Percentiles rank a stretch among this genome's conserved stretches.
phyloP scores from a whole-genome alignment of 1,140 invertebrate genomes.

The Zeugodacus cucurbitae region DNA sequence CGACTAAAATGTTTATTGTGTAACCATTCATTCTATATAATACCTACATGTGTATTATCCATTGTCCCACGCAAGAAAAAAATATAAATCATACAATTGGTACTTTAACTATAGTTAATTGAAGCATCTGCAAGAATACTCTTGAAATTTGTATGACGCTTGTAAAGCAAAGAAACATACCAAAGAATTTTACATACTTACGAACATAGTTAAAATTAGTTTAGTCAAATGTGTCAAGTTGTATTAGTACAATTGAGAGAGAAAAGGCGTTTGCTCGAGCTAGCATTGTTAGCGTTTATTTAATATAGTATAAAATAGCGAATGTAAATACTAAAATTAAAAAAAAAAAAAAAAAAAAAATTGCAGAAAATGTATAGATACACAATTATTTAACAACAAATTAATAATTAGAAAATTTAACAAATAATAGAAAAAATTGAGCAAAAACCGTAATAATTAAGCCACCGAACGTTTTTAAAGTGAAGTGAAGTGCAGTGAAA shows the following conservation, averaged over 20 bases:
- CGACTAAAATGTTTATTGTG: neutral
- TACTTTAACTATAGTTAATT: neutral
- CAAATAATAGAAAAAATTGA: too few species aligned
- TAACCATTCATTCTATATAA: neutral
- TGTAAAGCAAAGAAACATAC: neutral
- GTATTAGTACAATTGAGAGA: too few species aligned
- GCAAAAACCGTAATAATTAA: neutral
- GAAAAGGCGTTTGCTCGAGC: neutral
- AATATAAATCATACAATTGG: neutral
- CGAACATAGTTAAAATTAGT: too few species aligned
- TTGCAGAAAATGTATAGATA: neutral
- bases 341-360: too few species aligned
- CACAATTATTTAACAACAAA: neutral
- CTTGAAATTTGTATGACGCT: neutral
- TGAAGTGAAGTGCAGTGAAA: neutral
- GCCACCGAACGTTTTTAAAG: neutral
- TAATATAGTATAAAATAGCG: neutral
- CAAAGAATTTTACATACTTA: too few species aligned
- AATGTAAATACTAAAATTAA: neutral
- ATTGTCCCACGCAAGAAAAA: too few species aligned
- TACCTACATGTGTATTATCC: neutral
- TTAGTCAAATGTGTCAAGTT: too few species aligned
- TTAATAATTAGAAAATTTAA: neutral
- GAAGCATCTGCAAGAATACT: neutral
- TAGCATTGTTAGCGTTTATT: neutral